These are phyloP conservation scores for Alectura lathami DNA, from an alignment of 2,113 vertebrate species.

Conservation along the genomic window DNA sequence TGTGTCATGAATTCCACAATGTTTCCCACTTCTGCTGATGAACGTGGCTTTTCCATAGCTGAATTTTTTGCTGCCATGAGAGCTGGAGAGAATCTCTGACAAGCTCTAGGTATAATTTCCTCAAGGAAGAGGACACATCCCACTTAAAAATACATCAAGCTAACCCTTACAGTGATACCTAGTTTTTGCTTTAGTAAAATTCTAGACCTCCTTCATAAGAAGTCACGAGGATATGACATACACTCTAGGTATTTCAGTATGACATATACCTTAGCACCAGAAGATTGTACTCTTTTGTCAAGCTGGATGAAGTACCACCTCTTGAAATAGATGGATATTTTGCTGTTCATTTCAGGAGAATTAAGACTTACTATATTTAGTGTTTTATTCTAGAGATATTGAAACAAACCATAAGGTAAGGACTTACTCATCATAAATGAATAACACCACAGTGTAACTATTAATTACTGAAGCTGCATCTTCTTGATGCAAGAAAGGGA, in stretches of 20 bases:
- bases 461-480: not conserved
- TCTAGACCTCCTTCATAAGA: not conserved
- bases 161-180: not conserved
- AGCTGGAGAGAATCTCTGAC: not conserved
- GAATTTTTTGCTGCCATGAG: not conserved
- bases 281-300: not conserved
- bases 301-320: not conserved
- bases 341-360: not conserved
- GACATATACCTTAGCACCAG: not conserved
- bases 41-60: rapidly evolving
- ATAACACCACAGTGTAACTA: not conserved
- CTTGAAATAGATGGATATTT: not conserved
- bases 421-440: not conserved
- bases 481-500: not conserved
- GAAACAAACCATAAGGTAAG: not conserved
- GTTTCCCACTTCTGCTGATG: not conserved
- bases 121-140: not conserved
- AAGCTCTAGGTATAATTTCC: not conserved
- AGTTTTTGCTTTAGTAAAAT: not conserved
- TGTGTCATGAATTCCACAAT: not conserved
- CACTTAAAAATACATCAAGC: not conserved
- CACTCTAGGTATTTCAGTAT: not conserved
- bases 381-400: not conserved
- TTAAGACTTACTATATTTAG: not conserved
- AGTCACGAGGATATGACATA: not conserved